phyloP scores from a whole-genome alignment of 2,888 invertebrate genomes.

The Spatulosminthurus flaviceps region DNA sequence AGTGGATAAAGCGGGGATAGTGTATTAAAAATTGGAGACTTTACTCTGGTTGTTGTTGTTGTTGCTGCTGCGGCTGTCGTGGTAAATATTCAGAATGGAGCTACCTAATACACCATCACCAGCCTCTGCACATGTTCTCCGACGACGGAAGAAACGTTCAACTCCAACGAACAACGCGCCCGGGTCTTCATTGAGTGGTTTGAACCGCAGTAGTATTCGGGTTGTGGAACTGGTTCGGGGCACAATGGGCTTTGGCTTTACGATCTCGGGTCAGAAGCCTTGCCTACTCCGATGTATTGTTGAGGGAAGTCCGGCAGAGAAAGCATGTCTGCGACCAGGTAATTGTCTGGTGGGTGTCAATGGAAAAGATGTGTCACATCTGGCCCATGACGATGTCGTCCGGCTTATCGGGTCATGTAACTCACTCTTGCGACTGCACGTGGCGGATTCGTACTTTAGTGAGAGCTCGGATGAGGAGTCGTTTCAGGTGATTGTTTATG shows the following conservation, averaged over 20 bases:
- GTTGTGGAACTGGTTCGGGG: conserved; percentile 87
- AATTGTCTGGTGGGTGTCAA: conserved; percentile 93
- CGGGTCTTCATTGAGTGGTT: conserved; percentile 60
- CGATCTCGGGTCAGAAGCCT: conserved; percentile 95
- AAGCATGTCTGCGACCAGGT: conserved; percentile 88
- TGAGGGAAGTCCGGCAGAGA: conserved; percentile 86
- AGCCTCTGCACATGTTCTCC: conserved; percentile 54
- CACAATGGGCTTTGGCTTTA: conserved; percentile 94
- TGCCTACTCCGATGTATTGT: conserved; percentile 95
- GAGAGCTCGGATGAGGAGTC: conserved; percentile 83
- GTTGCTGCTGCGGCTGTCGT: no score
- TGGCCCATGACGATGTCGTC: conserved; percentile 93
- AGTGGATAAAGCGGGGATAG: no score
- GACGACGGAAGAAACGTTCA: conserved; percentile 57
- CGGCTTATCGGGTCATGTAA: conserved; percentile 86
- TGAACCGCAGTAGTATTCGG: conserved; percentile 70
- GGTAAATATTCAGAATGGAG: conserved; percentile 49
- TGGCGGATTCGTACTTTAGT: conserved; percentile 86
- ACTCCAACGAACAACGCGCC: conserved; percentile 55
- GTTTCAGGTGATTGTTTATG: conserved; percentile 62
- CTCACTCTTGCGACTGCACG: conserved; percentile 83
- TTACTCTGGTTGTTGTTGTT: no score
- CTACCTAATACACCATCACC: conserved; percentile 59
- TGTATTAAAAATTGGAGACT: no score
- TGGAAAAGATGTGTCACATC: conserved; percentile 87